A percentile compares a stretch with the other conserved stretches of the same genome.
Conservation (phyloP, 1,140 invertebrate species). For the Phymastichus coffea region DNA sequence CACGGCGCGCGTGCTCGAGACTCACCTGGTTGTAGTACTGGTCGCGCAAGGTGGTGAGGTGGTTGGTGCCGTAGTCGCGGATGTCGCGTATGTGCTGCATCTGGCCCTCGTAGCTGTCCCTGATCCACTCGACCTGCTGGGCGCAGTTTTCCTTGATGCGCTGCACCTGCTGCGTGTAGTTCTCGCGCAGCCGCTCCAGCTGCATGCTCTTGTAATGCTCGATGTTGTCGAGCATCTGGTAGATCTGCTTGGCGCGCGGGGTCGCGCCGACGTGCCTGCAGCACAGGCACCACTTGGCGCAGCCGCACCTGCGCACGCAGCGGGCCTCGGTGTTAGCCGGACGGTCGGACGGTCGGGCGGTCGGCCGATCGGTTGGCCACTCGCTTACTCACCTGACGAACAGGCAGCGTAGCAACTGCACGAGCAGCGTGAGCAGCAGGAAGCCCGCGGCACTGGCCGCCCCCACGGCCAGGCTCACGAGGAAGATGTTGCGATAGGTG, state of each 20-base stretch:
- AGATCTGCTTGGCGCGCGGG: constrained; percentile 78
- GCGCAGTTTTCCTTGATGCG: constrained; percentile 90
- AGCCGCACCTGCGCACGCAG: constrained; percentile 60
- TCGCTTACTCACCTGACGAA: constrained; percentile 72
- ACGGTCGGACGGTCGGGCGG: no score
- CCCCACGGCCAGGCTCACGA: constrained; percentile 81
- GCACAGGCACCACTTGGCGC: constrained; percentile 63
- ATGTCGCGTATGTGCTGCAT: constrained; percentile 85
- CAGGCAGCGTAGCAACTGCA: constrained; percentile 73
- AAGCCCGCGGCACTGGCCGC: constrained; percentile 76
- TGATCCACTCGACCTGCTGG: constrained; percentile 90
- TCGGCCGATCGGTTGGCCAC: no score
- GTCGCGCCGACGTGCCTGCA: constrained; percentile 68
- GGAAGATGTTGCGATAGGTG: constrained; percentile 78
- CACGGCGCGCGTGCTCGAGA: no score
- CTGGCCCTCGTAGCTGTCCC: constrained; percentile 86
- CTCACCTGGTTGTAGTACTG: constrained; percentile 91
- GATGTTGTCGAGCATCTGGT: constrained; percentile 83
- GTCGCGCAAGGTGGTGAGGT: constrained; percentile 79
- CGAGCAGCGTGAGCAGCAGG: constrained; percentile 72
- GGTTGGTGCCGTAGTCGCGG: constrained; percentile 84
- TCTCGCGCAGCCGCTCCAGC: constrained; percentile 82
- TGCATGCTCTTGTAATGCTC: constrained; percentile 88
- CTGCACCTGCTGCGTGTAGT: constrained; percentile 87
- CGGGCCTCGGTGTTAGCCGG: no score